These are phyloP conservation scores for Fragum sueziense DNA, from an alignment of 2,888 invertebrate species.

Conservation along the genomic window DNA sequence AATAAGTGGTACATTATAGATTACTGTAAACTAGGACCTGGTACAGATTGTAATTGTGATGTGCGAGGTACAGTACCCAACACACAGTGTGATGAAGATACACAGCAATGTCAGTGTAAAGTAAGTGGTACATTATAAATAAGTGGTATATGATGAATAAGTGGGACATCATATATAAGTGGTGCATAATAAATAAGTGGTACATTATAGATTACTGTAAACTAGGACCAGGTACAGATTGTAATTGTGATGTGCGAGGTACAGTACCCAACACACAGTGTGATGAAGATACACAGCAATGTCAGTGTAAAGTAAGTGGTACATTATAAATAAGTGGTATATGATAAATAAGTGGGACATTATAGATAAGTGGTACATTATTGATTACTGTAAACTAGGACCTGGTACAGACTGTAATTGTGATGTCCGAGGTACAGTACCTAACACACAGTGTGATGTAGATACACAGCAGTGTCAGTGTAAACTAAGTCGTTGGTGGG, in stretches of 20 bases:
- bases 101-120: conserved; percentile 87
- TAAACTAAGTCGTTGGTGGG: no score
- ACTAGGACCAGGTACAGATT: conserved; percentile 46
- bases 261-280: conserved; percentile 84
- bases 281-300: conserved; percentile 84
- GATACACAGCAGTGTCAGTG: conserved; percentile 86
- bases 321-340: no score
- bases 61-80: conserved; percentile 84
- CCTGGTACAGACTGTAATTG: conserved; percentile 83
- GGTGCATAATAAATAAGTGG: no score
- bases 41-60: conserved; percentile 85
- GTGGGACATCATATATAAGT: no score
- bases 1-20: no score
- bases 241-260: conserved; percentile 87
- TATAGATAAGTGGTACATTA: no score
- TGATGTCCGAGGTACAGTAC: conserved; percentile 85
- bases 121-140: no score
- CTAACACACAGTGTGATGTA: conserved; percentile 83
- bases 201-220: conserved; percentile 78
- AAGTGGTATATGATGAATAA: no score
- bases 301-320: conserved; percentile 88
- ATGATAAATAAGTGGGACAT: no score
- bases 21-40: conserved; percentile 69
- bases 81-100: conserved; percentile 84
- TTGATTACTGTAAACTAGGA: conserved; percentile 73